Evolutionary conservation across 53 echinoderm and acorn worm genomes (phyloP).

Genomic region (Patiria pectinifera): DNA sequence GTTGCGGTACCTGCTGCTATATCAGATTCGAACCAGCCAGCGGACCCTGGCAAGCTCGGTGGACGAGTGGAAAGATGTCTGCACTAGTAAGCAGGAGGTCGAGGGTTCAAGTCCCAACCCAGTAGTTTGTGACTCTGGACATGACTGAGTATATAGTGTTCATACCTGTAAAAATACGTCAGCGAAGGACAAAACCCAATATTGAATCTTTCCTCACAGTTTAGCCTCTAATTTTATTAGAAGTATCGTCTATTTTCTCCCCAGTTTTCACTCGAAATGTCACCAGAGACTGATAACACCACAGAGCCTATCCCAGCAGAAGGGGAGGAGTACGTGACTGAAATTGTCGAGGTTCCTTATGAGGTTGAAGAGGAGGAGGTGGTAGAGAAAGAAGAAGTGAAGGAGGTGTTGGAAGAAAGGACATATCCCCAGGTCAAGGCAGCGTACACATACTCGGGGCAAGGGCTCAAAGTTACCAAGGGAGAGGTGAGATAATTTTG

Average conservation of each 20-base stretch:
- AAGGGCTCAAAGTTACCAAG: slow-evolving; percentile 88
- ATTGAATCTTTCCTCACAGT: too few species aligned
- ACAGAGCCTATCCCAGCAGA: slow-evolving; percentile 36
- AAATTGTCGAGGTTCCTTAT: slow-evolving; percentile 78
- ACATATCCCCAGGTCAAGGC: slow-evolving; percentile 92
- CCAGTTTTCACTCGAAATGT: slow-evolving; percentile 3
- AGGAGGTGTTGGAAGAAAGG: slow-evolving; percentile 88
- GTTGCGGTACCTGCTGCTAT: too few species aligned
- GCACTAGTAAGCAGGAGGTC: too few species aligned
- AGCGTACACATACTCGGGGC: slow-evolving; percentile 83
- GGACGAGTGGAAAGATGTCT: too few species aligned
- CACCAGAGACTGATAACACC: slow-evolving; percentile 1
- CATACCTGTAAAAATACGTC: too few species aligned
- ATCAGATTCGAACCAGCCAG: too few species aligned
- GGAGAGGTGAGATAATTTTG: slow-evolving; percentile 81
- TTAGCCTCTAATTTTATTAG: neutral
- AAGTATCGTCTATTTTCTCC: neutral
- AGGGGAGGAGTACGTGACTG: slow-evolving; percentile 69
- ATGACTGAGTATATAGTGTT: too few species aligned
- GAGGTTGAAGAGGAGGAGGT: slow-evolving; percentile 82
- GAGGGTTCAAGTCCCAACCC: too few species aligned
- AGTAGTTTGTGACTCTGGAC: too few species aligned
- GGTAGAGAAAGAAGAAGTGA: slow-evolving; percentile 83
- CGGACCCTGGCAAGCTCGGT: too few species aligned
- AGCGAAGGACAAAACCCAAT: too few species aligned